These are phyloP conservation scores for Pavo muticus DNA, from an alignment of 2,113 vertebrate genomes.

Conservation along the genomic window DNA sequence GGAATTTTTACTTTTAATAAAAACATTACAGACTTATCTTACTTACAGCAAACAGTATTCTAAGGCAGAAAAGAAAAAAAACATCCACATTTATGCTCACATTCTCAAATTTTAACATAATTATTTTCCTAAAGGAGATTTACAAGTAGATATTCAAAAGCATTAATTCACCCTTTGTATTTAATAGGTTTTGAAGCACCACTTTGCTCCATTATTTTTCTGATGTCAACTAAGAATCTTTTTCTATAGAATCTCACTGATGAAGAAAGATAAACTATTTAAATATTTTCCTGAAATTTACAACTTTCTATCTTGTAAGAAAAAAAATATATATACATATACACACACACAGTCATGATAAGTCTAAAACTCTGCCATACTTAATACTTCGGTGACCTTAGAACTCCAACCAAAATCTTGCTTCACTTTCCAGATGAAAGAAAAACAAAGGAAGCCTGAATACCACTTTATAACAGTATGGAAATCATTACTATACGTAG, in stretches of 20 bases:
- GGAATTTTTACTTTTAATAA: slow-evolving; percentile 75
- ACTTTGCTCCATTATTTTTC: background rate
- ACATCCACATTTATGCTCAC: background rate
- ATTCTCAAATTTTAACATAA: background rate
- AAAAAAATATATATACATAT: no score
- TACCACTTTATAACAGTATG: background rate
- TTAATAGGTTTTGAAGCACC: background rate
- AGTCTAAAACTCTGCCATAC: background rate
- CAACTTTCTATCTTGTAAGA: background rate
- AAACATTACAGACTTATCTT: slow-evolving; percentile 22
- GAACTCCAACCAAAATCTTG: background rate
- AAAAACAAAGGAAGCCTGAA: background rate
- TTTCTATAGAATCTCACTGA: background rate
- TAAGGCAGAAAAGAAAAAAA: background rate
- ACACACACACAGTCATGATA: background rate
- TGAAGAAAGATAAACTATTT: background rate
- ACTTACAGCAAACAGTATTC: background rate
- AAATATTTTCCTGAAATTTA: background rate
- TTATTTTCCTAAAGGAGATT: background rate
- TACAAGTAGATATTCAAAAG: background rate
- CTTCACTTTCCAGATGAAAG: background rate
- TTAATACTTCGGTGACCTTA: background rate
- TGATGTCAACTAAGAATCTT: background rate
- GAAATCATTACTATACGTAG: background rate
- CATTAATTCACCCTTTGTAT: background rate